These are phyloP conservation scores for Chrysemys picta DNA, from an alignment of 2,113 vertebrate genomes.

Conservation along the genomic window DNA sequence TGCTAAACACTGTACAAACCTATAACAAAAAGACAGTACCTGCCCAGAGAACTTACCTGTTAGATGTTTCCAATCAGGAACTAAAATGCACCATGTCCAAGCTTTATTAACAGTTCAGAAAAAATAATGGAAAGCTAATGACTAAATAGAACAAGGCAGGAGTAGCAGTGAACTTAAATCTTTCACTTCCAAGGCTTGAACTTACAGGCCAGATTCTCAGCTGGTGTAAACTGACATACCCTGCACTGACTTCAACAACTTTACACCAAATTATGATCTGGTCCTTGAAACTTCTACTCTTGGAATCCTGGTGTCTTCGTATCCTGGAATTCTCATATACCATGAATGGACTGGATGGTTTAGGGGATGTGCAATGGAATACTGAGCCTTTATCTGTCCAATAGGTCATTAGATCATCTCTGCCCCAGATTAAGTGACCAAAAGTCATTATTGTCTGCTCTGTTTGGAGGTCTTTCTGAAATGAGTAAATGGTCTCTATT, in stretches of 20 bases:
- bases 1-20: accelerated
- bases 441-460: not conserved
- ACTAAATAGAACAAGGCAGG: not conserved
- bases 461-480: not conserved
- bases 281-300: not conserved
- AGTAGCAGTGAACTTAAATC: accelerated
- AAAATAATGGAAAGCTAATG: not conserved
- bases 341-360: not conserved
- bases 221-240: not conserved
- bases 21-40: not conserved
- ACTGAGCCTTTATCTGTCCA: not conserved
- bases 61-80: not conserved
- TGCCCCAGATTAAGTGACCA: not conserved
- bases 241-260: not conserved
- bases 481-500: not conserved
- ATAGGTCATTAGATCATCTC: not conserved
- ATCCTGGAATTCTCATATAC: not conserved
- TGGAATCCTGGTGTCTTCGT: not conserved
- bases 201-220: not conserved
- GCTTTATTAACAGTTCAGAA: accelerated
- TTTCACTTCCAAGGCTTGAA: not conserved
- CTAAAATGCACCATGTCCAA: not conserved
- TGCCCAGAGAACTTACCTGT: not conserved
- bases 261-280: not conserved
- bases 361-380: not conserved